Conservation (phyloP, 2,888 invertebrate genomes). For the Ommatoiulus sabulosus region DNA sequence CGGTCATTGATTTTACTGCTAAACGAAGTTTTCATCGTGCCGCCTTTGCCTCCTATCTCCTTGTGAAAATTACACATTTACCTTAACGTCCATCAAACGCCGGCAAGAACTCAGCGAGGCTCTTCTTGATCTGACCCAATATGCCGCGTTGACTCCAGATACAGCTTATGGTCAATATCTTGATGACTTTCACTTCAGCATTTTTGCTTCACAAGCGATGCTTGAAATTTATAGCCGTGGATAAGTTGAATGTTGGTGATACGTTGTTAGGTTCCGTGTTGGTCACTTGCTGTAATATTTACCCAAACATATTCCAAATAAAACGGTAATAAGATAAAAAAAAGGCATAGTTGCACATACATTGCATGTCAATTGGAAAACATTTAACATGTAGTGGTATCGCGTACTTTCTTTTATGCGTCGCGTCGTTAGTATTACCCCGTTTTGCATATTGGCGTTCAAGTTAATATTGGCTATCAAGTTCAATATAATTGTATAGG, state of each 20-base stretch:
- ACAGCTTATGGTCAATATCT: neutral
- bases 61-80: slow-evolving; percentile 36
- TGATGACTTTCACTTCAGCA: neutral
- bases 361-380: no score
- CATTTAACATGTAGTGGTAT: no score
- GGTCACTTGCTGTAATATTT: no score
- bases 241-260: no score
- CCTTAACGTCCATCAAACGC: slow-evolving; percentile 2
- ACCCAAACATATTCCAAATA: no score
- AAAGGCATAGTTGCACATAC: no score
- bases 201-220: neutral
- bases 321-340: no score
- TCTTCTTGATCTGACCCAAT: neutral
- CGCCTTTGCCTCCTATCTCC: neutral
- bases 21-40: slow-evolving; percentile 14
- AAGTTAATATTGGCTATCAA: no score
- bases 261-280: neutral
- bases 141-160: neutral
- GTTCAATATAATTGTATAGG: no score
- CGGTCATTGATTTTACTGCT: slow-evolving; percentile 43
- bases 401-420: no score
- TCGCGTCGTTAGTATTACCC: no score
- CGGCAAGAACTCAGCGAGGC: neutral
- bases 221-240: neutral
- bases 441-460: no score